These are phyloP conservation scores for Ochotona curzoniae DNA, from an alignment of 2,113 vertebrate genomes.

Conservation along the genomic window DNA sequence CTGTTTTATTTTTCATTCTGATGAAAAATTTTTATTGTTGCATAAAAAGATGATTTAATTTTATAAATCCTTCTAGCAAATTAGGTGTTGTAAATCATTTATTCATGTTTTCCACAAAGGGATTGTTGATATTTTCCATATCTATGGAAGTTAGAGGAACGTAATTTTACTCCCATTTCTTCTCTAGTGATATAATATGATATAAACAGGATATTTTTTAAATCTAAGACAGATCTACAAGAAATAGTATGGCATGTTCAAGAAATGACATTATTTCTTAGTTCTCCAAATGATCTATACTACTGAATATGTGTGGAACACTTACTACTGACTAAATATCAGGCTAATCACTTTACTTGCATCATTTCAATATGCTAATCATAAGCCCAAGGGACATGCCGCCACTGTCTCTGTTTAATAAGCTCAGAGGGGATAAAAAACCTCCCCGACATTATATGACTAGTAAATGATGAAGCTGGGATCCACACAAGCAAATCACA, in stretches of 20 bases:
- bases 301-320: neutral
- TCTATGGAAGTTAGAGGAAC: neutral
- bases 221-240: neutral
- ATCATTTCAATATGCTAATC: neutral
- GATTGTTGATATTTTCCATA: neutral
- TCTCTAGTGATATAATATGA: neutral
- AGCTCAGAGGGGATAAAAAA: neutral
- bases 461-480: neutral
- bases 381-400: neutral
- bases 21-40: neutral
- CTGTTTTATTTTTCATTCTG: constrained; percentile 19
- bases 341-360: neutral
- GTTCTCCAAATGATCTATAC: neutral
- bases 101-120: neutral
- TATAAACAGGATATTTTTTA: neutral
- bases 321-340: neutral
- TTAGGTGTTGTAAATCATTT: neutral
- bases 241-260: neutral
- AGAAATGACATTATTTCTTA: neutral
- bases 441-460: neutral
- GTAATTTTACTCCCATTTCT: neutral
- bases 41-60: neutral
- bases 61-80: neutral
- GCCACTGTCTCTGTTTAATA: neutral
- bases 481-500: constrained; percentile 24